A percentile compares a stretch with the other conserved stretches of the same genome.
Evolutionary conservation across 2,113 vertebrate species (phyloP).

Genomic region (Pterocles burchelli): DNA sequence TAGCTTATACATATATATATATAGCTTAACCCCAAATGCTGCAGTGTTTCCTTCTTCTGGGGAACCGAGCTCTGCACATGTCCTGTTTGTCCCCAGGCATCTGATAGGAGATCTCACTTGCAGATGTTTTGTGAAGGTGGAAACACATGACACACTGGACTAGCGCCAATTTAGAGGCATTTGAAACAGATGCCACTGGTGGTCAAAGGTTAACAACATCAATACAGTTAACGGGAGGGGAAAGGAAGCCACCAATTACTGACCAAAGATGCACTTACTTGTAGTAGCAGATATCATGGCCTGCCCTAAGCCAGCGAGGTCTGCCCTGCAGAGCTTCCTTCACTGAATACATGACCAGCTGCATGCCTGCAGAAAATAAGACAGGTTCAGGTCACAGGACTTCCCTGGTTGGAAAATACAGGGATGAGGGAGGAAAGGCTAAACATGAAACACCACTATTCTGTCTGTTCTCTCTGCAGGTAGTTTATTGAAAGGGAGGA

Average conservation of each 20-base stretch:
- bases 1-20: too few species aligned
- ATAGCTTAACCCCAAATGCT: neutral
- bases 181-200: neutral
- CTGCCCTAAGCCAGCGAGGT: conserved; percentile 84
- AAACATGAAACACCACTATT: neutral
- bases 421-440: neutral
- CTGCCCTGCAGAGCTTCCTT: conserved; percentile 87
- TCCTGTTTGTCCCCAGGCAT: neutral
- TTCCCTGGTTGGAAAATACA: neutral
- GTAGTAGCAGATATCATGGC: conserved; percentile 91
- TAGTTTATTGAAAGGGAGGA: neutral
- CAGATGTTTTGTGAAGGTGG: neutral
- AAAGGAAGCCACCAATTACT: neutral
- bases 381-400: neutral
- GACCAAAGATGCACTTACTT: conserved; percentile 76
- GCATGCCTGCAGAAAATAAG: conserved; percentile 85
- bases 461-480: neutral
- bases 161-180: neutral
- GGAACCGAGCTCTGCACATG: neutral
- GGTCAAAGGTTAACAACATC: neutral
- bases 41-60: neutral
- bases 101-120: neutral
- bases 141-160: neutral
- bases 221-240: neutral
- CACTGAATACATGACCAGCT: conserved; percentile 90